Percentiles rank a stretch among this genome's conserved stretches.
Conservation (phyloP, 2,888 invertebrate genomes). For the Ectemnius continuus region DNA sequence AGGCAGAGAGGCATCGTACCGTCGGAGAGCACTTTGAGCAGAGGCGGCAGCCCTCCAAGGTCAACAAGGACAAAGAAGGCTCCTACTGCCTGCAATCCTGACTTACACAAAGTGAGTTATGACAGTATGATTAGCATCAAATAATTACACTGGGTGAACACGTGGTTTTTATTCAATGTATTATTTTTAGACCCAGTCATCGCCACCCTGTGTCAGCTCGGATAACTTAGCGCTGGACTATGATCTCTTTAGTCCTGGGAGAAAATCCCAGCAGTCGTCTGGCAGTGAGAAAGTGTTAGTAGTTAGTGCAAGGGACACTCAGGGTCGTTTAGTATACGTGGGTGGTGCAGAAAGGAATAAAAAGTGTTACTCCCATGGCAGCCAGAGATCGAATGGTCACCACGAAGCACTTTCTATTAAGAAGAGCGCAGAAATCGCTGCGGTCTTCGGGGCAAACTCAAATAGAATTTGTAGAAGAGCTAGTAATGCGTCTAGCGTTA, state of each 20-base stretch:
- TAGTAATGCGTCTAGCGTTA: constrained; percentile 72
- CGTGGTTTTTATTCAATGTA: neutral
- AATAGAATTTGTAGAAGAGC: constrained; percentile 65
- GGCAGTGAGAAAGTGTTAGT: constrained; percentile 77
- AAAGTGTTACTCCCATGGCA: constrained; percentile 56
- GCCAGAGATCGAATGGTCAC: constrained; percentile 63
- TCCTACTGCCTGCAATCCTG: constrained; percentile 56
- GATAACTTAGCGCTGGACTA: constrained; percentile 88
- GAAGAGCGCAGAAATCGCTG: constrained; percentile 93
- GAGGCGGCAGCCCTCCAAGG: constrained; percentile 66
- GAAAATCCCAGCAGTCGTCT: constrained; percentile 67
- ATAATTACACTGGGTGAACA: neutral
- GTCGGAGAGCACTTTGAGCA: constrained; percentile 72
- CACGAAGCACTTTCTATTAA: constrained; percentile 89
- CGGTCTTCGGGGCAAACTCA: constrained; percentile 85
- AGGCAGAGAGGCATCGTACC: constrained; percentile 79
- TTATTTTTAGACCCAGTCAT: constrained; percentile 63
- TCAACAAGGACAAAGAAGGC: constrained; percentile 58
- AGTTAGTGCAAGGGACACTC: constrained; percentile 79
- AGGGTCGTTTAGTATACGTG: constrained; percentile 78
- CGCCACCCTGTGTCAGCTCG: constrained; percentile 75
- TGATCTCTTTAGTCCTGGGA: constrained; percentile 82
- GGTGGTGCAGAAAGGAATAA: constrained; percentile 73
- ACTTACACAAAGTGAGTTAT: constrained; percentile 71
- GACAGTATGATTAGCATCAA: neutral